phyloP scores from a whole-genome alignment of 1,140 invertebrate species.

The Araneus ventricosus region DNA sequence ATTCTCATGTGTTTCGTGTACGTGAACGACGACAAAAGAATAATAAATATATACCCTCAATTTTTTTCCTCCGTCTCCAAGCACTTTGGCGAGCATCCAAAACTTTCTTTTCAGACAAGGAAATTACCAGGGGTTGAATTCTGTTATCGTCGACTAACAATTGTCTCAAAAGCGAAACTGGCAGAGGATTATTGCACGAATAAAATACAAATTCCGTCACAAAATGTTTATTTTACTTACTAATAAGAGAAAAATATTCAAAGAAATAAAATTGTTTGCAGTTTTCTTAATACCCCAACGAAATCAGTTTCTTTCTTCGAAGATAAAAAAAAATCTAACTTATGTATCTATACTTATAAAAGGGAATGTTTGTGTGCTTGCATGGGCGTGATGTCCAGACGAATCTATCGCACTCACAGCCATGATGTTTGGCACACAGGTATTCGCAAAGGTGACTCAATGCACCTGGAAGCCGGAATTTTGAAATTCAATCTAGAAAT shows the following conservation, averaged over 20 bases:
- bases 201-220: background rate
- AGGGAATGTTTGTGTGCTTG: too few relatives aligned
- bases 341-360: too few relatives aligned
- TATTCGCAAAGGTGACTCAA: too few relatives aligned
- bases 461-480: too few relatives aligned
- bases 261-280: too few relatives aligned
- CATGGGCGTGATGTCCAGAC: too few relatives aligned
- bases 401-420: too few relatives aligned
- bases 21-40: background rate
- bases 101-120: background rate
- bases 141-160: background rate
- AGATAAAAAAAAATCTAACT: too few relatives aligned
- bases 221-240: background rate
- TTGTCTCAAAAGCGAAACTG: background rate
- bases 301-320: too few relatives aligned
- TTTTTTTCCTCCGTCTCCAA: background rate
- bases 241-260: background rate
- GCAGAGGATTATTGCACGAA: background rate
- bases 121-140: constrained; percentile 13
- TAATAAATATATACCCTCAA: background rate
- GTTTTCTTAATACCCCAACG: too few relatives aligned
- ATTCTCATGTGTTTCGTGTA: background rate
- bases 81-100: background rate
- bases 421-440: too few relatives aligned
- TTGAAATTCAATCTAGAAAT: too few relatives aligned